Evolutionary conservation across 2,113 vertebrate genomes (phyloP), one percentile per base, ranked within the genome.

Genomic region (Toxostoma redivivum): DNA sequence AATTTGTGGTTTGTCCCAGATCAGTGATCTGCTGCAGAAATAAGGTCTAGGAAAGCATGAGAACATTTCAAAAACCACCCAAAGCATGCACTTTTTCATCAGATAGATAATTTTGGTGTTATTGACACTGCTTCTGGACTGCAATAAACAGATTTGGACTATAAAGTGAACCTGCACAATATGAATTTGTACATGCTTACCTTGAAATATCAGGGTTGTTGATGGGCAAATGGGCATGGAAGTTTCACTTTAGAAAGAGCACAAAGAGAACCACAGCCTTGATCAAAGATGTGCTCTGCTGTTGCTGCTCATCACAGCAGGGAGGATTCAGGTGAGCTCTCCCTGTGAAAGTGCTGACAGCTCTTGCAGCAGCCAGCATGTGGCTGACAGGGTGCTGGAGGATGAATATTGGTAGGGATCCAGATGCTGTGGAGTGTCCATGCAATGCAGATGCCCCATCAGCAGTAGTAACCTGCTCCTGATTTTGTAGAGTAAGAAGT

Each of bases 141-240:
- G 28, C 5, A 2, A 10, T 28, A 35, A 58, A 42, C 5, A 40
- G 37, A 47, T 76, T 21, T 69, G 28, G 1, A 37, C 44, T 45
- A 6, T 20, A 12, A 67, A 11, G 45, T 65, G 20, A 83, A 48
- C 19, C 16, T 40, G 13, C 19, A 22, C 0, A 0, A 10, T 20
- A 5, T 1, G 5, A 45, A 24, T 37, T 42, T 45, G 25, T 45
- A 16, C 15, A 4, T 19, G 37, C 19, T 72, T 64, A 12, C 47
- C 38, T 42, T 54, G 66, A 62, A 54, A 15, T 30, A 58, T 24
- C 2, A 1, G 20, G 16, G 24, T 7, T 28, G 3, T 23, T 9
- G 15, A 7, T 15, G 37, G 57, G 53, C 48, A 72, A 17, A 60
- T 35, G 23, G 44, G 4, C 35, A 28, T 6, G 9, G 25, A 50